Conservation (phyloP, 30 jellyfish, hydroid and myxozoan genomes). For the Nemopilema nomurai region DNA sequence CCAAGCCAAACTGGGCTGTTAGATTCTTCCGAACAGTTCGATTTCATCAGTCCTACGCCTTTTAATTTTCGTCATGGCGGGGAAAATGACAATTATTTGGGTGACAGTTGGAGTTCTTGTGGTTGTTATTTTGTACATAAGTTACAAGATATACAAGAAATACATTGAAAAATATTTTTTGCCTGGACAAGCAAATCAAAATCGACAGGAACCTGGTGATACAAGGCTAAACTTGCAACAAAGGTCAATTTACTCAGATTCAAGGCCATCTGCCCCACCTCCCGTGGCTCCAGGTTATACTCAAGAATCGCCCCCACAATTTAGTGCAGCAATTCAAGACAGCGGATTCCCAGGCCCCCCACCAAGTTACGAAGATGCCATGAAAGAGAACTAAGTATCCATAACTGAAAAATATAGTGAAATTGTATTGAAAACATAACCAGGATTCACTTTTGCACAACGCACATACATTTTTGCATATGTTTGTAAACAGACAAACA, state of each 20-base stretch:
- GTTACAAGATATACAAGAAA: constrained; percentile 12
- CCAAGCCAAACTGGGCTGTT: no score
- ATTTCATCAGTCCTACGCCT: no score
- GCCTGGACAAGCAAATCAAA: not conserved
- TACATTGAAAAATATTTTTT: constrained; percentile 33
- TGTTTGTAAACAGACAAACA: no score
- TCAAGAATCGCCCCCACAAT: not conserved
- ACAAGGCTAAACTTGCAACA: not conserved
- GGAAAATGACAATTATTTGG: constrained; percentile 34
- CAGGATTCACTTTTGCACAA: no score
- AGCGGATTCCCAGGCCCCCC: constrained; percentile 3
- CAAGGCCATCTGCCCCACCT: not conserved
- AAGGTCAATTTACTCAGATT: not conserved
- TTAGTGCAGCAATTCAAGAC: not conserved
- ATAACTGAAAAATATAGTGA: not conserved
- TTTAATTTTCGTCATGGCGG: not conserved
- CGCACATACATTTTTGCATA: no score
- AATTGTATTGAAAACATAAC: no score
- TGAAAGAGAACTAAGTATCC: not conserved
- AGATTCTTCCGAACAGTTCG: no score
- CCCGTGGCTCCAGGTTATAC: constrained; percentile 3
- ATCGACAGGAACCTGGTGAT: not conserved
- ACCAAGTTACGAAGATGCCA: constrained; percentile 57
- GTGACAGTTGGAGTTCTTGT: constrained; percentile 8
- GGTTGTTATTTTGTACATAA: not conserved